These are phyloP conservation scores for Cryptocephalus moraei DNA, from an alignment of 2,888 invertebrate species.

Conservation along the genomic window DNA sequence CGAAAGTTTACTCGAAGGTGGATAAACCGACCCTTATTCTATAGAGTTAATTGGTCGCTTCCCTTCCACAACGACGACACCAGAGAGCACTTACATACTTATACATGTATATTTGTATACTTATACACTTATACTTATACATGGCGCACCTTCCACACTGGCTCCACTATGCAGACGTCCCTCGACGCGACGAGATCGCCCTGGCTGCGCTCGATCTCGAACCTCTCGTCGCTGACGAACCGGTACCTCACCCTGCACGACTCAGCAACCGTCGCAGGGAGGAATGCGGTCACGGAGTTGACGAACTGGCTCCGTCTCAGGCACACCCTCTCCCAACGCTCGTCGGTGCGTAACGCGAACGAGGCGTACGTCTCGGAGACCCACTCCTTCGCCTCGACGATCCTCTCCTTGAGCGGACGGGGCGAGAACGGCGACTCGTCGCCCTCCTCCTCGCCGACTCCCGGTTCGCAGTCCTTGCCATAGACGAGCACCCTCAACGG, in stretches of 20 bases:
- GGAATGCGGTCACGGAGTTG: slow-evolving; percentile 66
- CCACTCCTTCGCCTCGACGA: slow-evolving; percentile 74
- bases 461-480: slow-evolving; percentile 51
- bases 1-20: no score
- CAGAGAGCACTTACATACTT: no score
- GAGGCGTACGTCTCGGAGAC: slow-evolving; percentile 79
- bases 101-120: no score
- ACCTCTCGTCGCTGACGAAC: slow-evolving; percentile 67
- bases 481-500: slow-evolving; percentile 67
- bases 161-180: slow-evolving; percentile 71
- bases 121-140: no score
- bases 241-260: slow-evolving; percentile 67
- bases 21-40: no score
- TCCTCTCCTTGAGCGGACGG: slow-evolving; percentile 53
- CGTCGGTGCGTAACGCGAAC: slow-evolving; percentile 74
- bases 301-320: slow-evolving; percentile 69
- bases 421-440: slow-evolving; percentile 22
- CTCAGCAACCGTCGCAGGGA: slow-evolving; percentile 63
- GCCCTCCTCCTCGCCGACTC: slow-evolving; percentile 7
- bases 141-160: slow-evolving; percentile 63
- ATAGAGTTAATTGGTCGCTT: no score
- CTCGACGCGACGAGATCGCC: slow-evolving; percentile 71
- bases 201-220: slow-evolving; percentile 60
- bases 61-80: no score
- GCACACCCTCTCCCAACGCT: slow-evolving; percentile 73